These are phyloP conservation scores for Drosophila atripex DNA, from an alignment of 2,888 invertebrate genomes.

Conservation along the genomic window DNA sequence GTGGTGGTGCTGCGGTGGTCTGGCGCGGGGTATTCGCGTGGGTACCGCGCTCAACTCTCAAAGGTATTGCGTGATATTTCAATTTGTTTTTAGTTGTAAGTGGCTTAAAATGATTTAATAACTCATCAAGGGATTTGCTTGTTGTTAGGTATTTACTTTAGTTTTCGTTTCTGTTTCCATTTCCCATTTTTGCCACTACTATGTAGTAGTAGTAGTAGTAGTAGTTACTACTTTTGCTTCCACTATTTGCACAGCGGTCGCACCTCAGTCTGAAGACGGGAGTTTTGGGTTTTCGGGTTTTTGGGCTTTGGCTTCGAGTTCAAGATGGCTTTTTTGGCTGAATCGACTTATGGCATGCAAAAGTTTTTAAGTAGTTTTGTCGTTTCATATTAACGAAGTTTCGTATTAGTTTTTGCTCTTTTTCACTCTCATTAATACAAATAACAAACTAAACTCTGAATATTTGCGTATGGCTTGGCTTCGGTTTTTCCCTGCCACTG, in stretches of 20 bases:
- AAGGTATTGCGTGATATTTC: constrained; percentile 81
- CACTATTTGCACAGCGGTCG: constrained; percentile 28
- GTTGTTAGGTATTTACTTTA: constrained; percentile 75
- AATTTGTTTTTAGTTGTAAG: constrained; percentile 81
- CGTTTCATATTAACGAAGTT: constrained; percentile 76
- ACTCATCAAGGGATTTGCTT: constrained; percentile 81
- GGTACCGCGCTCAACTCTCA: constrained; percentile 57
- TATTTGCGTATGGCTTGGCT: constrained; percentile 53
- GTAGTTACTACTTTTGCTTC: not conserved
- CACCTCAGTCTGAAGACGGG: constrained; percentile 16
- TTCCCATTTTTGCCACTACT: constrained; percentile 32
- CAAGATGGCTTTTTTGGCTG: constrained; percentile 6
- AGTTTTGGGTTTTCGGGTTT: constrained; percentile 22
- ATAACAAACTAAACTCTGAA: constrained; percentile 64
- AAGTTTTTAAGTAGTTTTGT: constrained; percentile 77
- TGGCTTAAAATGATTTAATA: constrained; percentile 82
- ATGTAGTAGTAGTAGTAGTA: not conserved
- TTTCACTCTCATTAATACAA: constrained; percentile 74
- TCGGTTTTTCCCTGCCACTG: constrained; percentile 6
- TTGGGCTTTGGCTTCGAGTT: constrained; percentile 6
- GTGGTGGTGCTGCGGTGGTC: constrained; percentile 9
- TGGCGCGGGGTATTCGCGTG: constrained; percentile 55
- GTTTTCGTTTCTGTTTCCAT: constrained; percentile 50
- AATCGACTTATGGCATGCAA: constrained; percentile 62
- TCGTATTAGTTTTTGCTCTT: constrained; percentile 77